Base-by-base conservation (phyloP, 2,888 invertebrate species). In the Atrina japonica region DNA sequence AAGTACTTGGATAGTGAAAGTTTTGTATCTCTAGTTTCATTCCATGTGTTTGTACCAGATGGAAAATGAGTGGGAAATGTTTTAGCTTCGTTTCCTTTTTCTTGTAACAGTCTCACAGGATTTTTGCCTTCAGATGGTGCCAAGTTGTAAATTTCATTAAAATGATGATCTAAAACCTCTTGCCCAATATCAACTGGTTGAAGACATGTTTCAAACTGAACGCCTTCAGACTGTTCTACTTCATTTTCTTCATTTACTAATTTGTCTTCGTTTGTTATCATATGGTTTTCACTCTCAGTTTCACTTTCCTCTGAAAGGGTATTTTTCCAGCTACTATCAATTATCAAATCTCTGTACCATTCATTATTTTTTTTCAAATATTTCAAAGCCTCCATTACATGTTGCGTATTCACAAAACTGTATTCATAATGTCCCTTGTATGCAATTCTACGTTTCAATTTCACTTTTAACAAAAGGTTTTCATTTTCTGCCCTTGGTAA, bases 361-460 rank as follows among this genome's bases (percentile, higher is more conserved):
- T 21, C 16, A 30, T 73, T 73, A 11, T 29, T 43, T 30, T 21
- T 23, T 59, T 52, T 63, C 27, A 72, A 45, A 21, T n/a, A 23
- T 21, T 47, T 23, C 18, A 71, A 18, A 45, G 66, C 60, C 40
- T 23, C 30, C 60, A 67, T 27, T 2, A 74, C n/a, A n/a, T 53
- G 56, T 14, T 18, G 14, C 7, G 56, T 16, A 53, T 63, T 27
- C 14, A 76, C 70, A 58, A 56, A 45, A 49, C 73, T 70, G 55
- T 67, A 73, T 25, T 50, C 56, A 60, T 64, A 47, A 60, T 76
- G 67, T 0, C 73, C 73, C 23, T 64, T 70, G 59, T 70, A 75
- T 1, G 49, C 14, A 23, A 75, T 29, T 52, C 67, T 76, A 16
- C 76, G 47, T 60, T 78, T 78, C 53, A 78, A 47, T 35, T 76